Conservation (phyloP, 2,113 vertebrate species). For the Ia io region DNA sequence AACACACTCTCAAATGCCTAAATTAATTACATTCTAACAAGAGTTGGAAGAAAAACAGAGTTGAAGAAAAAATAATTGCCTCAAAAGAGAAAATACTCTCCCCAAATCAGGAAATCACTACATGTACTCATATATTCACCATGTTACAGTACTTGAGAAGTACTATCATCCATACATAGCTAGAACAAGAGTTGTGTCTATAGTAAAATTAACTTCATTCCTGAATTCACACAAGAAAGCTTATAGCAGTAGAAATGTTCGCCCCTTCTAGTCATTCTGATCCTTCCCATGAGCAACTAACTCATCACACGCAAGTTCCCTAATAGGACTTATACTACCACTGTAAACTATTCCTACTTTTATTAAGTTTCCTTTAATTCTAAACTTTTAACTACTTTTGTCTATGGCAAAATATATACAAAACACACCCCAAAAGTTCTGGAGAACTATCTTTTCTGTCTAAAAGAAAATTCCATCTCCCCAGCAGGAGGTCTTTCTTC, state of each 20-base stretch:
- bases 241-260: not conserved
- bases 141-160: not conserved
- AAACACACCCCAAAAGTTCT: constrained; percentile 32
- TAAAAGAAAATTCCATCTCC: constrained; percentile 28
- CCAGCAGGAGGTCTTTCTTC: constrained; percentile 56
- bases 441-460: not conserved
- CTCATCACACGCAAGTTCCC: not conserved
- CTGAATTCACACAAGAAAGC: constrained; percentile 18
- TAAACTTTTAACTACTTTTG: not conserved
- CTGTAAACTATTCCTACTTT: not conserved
- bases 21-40: constrained; percentile 35
- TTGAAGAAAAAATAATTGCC: not conserved
- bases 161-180: not conserved
- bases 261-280: not conserved
- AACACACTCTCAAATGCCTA: not conserved
- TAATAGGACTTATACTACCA: not conserved
- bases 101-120: not conserved
- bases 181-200: not conserved
- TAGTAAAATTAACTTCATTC: not conserved
- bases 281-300: not conserved
- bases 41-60: not conserved
- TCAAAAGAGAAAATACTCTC: constrained; percentile 19
- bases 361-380: not conserved
- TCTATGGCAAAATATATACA: not conserved
- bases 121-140: not conserved